Base-by-base conservation (phyloP, 2,113 vertebrate species). In the Turnix velox region DNA sequence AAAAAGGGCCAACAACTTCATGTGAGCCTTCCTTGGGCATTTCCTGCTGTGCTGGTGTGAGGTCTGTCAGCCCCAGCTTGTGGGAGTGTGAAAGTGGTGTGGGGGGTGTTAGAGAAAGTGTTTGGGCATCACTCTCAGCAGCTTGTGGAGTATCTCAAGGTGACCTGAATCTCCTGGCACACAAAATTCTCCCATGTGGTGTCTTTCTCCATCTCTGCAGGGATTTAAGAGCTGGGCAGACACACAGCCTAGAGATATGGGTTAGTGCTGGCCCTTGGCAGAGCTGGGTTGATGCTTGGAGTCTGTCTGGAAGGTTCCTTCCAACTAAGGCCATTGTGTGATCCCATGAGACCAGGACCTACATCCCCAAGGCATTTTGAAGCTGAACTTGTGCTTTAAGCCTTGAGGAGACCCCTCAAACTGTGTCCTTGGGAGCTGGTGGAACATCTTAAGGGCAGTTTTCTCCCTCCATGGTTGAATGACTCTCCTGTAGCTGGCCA, bases 111-210 rank as follows among this genome's bases (percentile, higher is more conserved):
- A 49, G 18, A 54, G 22, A 54, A 88, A 74, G 81, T 18, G 12
- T 6, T 63, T n/a, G 61, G 23, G 48, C 90, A 93, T 93, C 86
- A n/a, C 76, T 71, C 31, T 15, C 8, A 27, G 58, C 72, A 33
- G 15, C n/a, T n/a, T 0, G 3, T 43, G 61, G 40, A 84, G 51
- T 12, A 25, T 17, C 46, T 92, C 52, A 59, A 65, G 68, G 55
- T 81, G 80, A 93, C 62, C 77, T 87, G 69, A 43, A 78, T 84
- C 30, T 78, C 20, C 6, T 84, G 84, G 80, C 86, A 62, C 42
- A 86, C 42, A 23, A 72, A 58, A 45, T 4, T 86, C 58, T 91
- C 54, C 27, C 18, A 15, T 62, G 63, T 0, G 4, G 31, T 68
- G 39, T 25, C 12, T n/a, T n/a, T n/a, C n/a, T n/a, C n/a, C n/a